Evolutionary conservation across 2,888 invertebrate genomes (phyloP), one percentile per base, ranked within the genome.

Genomic region (Sclerodermus sp.): DNA sequence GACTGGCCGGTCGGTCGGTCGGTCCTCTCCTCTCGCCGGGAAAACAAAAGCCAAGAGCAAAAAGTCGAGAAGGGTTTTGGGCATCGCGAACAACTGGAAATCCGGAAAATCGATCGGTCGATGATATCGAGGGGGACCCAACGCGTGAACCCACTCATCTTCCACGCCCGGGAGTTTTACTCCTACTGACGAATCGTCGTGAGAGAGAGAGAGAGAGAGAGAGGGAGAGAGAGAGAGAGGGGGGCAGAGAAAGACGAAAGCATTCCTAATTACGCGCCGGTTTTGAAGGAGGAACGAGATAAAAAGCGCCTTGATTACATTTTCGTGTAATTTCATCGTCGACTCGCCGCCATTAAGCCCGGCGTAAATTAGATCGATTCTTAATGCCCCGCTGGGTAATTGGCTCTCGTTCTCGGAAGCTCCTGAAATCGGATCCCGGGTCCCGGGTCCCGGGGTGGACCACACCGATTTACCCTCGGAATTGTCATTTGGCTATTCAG

Each of bases 271-370:
- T 75, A 75, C 71, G 64, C 67, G 65, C 62, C 68, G 68, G 65
- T 64, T 73, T 70, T 67, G 62, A 60, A 60, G 70, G 67, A 69
- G 68, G 71, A 69, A 70, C 68, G 70, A 74, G 71, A 75, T 74
- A 76, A 76, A 76, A 75, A 76, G 66, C 69, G 58, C 65, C 65
- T 71, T 75, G 74, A 76, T 75, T 76, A 73, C 74, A 71, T 73
- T 74, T 74, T 74, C 73, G 72, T 71, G 71, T 74, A 74, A 75
- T 73, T 71, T 67, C 70, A 68, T 70, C 71, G 67, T 67, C 52
- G 23, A 5, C 62, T 62, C 64, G 60, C 32, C 55, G 61, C 64
- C 64, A 57, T 66, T 64, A 64, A 53, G 47, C 58, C 60, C 54
- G 57, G 65, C 62, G 65, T 57, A 65, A 66, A 68, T 67, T 69